Conservation (phyloP, 1,140 invertebrate genomes). For the Drosophila tristis region DNA sequence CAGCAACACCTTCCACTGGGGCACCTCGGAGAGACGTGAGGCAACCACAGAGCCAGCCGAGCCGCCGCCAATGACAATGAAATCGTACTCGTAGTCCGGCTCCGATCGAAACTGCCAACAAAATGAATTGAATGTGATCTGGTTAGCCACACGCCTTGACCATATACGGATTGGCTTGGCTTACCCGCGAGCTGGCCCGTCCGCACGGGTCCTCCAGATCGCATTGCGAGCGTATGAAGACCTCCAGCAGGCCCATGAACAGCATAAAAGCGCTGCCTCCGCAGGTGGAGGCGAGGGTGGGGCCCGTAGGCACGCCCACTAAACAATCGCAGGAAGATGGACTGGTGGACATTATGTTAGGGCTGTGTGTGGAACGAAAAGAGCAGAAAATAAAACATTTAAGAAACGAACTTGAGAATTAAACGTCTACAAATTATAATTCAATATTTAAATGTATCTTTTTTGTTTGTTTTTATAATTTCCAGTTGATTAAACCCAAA, state of each 20-base stretch:
- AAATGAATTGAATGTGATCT: background rate
- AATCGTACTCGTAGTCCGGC: conserved; percentile 90
- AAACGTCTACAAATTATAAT: background rate
- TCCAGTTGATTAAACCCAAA: conserved; percentile 33
- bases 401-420: conserved; percentile 31
- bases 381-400: background rate
- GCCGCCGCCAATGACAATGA: conserved; percentile 94
- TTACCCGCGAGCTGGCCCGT: conserved; percentile 85
- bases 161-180: conserved; percentile 5
- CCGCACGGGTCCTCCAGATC: conserved; percentile 93
- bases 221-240: conserved; percentile 92
- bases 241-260: conserved; percentile 93
- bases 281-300: conserved; percentile 91
- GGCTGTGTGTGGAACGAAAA: conserved; percentile 1
- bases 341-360: conserved; percentile 60
- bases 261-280: conserved; percentile 93
- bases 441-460: conserved; percentile 17
- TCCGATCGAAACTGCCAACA: conserved; percentile 85
- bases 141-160: background rate
- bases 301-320: conserved; percentile 89
- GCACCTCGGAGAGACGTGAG: conserved; percentile 91
- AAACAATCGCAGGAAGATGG: conserved; percentile 89
- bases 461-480: conserved; percentile 13
- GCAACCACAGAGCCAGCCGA: conserved; percentile 93
- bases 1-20: conserved; percentile 91